phyloP scores from a whole-genome alignment of 2,888 invertebrate species.

The Timema cristinae region DNA sequence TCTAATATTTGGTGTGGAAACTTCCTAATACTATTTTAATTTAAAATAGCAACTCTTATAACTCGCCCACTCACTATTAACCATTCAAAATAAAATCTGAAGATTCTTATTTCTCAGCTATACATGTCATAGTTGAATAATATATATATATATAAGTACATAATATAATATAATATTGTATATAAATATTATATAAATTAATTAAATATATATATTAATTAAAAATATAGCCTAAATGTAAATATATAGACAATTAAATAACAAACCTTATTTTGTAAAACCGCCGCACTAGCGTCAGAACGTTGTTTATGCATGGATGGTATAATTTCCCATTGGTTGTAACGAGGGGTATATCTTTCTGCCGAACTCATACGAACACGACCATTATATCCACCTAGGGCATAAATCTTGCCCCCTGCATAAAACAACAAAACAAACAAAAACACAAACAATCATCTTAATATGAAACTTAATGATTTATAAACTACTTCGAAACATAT shows the following conservation, averaged over 20 bases:
- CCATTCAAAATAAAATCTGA: too few species aligned
- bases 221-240: not conserved
- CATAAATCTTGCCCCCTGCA: slow-evolving; percentile 52
- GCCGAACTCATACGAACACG: slow-evolving; percentile 43
- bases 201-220: not conserved
- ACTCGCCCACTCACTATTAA: too few species aligned
- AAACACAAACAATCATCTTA: too few species aligned
- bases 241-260: not conserved
- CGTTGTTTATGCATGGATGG: slow-evolving; percentile 57
- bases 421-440: not conserved
- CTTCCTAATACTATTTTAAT: too few species aligned
- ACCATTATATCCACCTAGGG: slow-evolving; percentile 50
- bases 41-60: too few species aligned
- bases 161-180: not conserved
- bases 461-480: too few species aligned
- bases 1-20: too few species aligned
- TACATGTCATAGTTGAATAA: not conserved
- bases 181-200: not conserved
- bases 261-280: slow-evolving; percentile 58
- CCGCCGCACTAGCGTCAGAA: slow-evolving; percentile 74
- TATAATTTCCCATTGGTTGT: slow-evolving; percentile 50
- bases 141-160: not conserved
- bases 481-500: too few species aligned
- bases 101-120: not conserved
- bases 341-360: slow-evolving; percentile 39